Conservation (phyloP, 2,888 invertebrate species). For the Timema podura region DNA sequence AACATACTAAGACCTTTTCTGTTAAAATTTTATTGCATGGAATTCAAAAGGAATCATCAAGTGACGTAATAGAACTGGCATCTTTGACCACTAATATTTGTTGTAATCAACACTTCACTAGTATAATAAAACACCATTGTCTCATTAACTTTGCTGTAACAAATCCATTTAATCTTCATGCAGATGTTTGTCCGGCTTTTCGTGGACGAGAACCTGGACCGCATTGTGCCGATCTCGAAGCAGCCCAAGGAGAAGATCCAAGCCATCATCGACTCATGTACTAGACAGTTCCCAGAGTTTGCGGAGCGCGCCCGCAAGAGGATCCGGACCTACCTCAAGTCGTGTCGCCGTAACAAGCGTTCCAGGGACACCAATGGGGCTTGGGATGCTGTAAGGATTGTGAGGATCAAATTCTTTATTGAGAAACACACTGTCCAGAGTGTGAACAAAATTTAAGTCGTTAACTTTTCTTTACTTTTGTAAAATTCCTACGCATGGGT, state of each 20-base stretch:
- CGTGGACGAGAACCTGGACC: conserved; percentile 93
- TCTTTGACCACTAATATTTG: no score
- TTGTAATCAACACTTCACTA: no score
- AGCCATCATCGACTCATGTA: conserved; percentile 95
- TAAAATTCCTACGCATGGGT: no score
- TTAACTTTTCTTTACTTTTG: no score
- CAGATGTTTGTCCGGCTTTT: conserved; percentile 97
- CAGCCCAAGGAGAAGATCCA: conserved; percentile 98
- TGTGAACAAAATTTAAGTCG: no score
- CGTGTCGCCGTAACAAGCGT: conserved; percentile 90
- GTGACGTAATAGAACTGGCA: no score
- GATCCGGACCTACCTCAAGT: conserved; percentile 92
- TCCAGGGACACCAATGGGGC: conserved; percentile 75
- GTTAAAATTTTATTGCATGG: no score
- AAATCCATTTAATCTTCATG: conserved; percentile 38
- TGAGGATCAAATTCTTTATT: conserved; percentile 20
- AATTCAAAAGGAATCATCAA: no score
- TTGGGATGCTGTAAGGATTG: conserved; percentile 51
- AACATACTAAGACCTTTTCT: no score
- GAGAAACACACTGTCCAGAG: background rate
- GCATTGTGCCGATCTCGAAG: conserved; percentile 95
- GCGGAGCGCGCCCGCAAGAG: conserved; percentile 91
- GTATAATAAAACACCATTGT: no score
- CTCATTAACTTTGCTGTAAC: conserved; percentile 46
- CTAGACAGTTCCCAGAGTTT: conserved; percentile 94